These are phyloP conservation scores for Potorous gilbertii DNA, from an alignment of 2,797 vertebrate genomes.

Conservation along the genomic window DNA sequence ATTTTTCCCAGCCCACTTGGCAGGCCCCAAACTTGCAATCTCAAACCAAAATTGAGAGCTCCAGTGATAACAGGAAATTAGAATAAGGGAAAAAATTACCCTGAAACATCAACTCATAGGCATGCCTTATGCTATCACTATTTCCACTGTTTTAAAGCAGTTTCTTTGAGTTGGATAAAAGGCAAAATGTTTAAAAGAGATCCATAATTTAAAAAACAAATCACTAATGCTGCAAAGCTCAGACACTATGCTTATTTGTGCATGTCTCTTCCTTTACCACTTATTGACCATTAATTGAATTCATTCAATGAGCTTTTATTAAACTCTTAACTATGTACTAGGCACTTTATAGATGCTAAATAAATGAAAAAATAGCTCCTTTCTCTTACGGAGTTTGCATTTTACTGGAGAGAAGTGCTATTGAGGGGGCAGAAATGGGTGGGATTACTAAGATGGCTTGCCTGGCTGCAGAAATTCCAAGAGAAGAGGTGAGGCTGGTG, in stretches of 20 bases:
- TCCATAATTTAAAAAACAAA: neutral
- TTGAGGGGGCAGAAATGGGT: neutral
- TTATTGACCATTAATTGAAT: neutral
- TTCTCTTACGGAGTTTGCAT: neutral
- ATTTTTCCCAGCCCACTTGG: slow-evolving; percentile 46
- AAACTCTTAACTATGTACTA: neutral
- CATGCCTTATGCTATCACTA: slow-evolving; percentile 52
- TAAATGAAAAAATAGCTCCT: neutral
- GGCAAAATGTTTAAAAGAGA: neutral
- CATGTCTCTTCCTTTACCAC: neutral
- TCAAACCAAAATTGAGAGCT: slow-evolving; percentile 30
- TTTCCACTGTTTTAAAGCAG: slow-evolving; percentile 62
- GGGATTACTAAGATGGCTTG: neutral
- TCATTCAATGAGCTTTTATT: neutral
- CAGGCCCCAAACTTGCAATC: slow-evolving; percentile 4
- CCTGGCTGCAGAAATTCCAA: neutral
- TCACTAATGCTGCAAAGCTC: neutral
- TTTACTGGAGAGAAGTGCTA: neutral
- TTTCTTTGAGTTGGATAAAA: slow-evolving; percentile 31
- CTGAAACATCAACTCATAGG: slow-evolving; percentile 67
- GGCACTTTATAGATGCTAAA: neutral
- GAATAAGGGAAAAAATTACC: slow-evolving; percentile 45
- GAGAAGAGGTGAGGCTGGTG: neutral
- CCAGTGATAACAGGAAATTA: slow-evolving; percentile 61
- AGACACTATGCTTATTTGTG: neutral